phyloP scores from a whole-genome alignment of 2,113 vertebrate genomes.

The Callithrix jacchus region DNA sequence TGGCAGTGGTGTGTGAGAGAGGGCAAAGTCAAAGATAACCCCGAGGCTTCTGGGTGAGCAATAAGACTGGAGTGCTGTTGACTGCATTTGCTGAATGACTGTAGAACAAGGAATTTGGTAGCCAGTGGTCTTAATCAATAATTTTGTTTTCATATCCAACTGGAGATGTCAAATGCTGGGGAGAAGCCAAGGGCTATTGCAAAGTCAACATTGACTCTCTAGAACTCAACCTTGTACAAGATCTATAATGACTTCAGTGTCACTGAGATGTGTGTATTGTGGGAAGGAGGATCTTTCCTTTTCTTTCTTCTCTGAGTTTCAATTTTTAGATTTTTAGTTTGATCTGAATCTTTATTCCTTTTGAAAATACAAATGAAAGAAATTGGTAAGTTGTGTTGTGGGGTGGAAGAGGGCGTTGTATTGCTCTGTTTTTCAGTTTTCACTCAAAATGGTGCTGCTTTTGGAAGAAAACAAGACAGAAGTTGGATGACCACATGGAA shows the following conservation, averaged over 20 bases:
- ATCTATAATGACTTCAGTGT: neutral
- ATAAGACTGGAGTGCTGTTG: neutral
- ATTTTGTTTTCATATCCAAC: neutral
- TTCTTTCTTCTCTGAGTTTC: neutral
- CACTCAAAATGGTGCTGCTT: neutral
- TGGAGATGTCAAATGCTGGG: neutral
- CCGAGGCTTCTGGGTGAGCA: neutral
- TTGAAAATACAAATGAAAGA: neutral
- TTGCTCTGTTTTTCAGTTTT: neutral
- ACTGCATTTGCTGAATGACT: neutral
- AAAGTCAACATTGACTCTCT: neutral
- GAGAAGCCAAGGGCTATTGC: neutral
- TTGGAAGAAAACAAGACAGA: neutral
- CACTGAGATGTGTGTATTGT: neutral
- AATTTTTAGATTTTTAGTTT: neutral
- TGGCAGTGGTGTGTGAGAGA: neutral
- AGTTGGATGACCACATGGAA: neutral
- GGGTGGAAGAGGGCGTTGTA: neutral
- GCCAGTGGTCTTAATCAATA: neutral
- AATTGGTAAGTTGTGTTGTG: neutral
- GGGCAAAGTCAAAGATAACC: neutral
- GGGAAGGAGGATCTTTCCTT: neutral
- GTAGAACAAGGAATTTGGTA: neutral
- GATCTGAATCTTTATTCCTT: neutral
- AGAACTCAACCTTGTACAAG: neutral